Evolutionary conservation across 2,797 vertebrate genomes (phyloP).

Genomic region (Sandelia bainsii): DNA sequence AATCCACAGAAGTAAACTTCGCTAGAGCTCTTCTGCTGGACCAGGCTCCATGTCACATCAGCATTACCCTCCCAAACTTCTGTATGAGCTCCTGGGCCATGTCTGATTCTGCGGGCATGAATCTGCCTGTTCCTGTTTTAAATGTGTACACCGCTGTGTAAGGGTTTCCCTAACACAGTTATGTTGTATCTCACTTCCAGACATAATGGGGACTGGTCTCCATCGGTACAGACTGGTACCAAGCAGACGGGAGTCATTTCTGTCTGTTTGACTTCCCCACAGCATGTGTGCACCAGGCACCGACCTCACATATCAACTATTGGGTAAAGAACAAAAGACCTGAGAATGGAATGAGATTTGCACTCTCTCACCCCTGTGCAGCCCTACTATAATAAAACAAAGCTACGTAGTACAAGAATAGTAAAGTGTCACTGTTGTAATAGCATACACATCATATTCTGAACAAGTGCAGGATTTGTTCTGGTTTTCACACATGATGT

Average conservation of each 20-base stretch:
- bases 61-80: conserved; percentile 57
- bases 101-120: conserved; percentile 23
- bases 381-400: conserved; percentile 7
- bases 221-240: conserved; percentile 72
- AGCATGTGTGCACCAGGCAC: conserved; percentile 69
- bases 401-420: neutral
- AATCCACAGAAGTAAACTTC: conserved; percentile 61
- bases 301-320: conserved; percentile 34
- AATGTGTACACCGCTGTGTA: conserved; percentile 45
- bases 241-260: conserved; percentile 62
- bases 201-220: conserved; percentile 64
- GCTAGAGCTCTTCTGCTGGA: conserved; percentile 47
- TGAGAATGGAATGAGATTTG: conserved; percentile 44
- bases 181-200: conserved; percentile 52
- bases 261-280: conserved; percentile 55
- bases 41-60: conserved; percentile 69
- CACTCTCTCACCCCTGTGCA: conserved; percentile 25
- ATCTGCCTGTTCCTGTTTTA: conserved; percentile 23
- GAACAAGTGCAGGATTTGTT: conserved; percentile 10
- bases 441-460: neutral
- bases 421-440: conserved; percentile 11
- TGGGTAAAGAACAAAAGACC: conserved; percentile 55
- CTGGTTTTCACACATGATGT: neutral
- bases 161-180: conserved; percentile 58
- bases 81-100: conserved; percentile 28